Conservation (phyloP, 1,140 invertebrate species). For the Apolygus lucorum region DNA sequence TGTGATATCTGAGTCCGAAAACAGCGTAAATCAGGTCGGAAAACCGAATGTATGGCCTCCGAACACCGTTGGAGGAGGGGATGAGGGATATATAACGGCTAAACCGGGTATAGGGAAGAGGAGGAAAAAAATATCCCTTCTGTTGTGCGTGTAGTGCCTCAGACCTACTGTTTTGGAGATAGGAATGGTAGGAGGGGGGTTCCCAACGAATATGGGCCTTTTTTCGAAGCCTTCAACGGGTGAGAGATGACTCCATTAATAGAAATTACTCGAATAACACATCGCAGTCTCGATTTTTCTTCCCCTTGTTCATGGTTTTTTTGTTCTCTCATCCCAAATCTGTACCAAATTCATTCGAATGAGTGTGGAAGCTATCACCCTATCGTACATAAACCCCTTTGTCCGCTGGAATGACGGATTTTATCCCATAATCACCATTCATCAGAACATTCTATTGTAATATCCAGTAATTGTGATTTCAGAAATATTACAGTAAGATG, state of each 20-base stretch:
- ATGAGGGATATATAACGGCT: neutral
- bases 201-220: neutral
- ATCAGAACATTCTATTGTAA: no score
- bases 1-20: neutral
- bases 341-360: no score
- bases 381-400: no score
- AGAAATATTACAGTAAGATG: no score
- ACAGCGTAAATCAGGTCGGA: slow-evolving; percentile 12
- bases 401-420: no score
- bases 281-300: neutral
- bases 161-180: neutral
- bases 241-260: slow-evolving; percentile 13
- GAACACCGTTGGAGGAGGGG: neutral
- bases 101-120: no score
- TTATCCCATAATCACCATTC: no score
- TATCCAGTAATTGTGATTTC: no score
- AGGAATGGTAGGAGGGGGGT: neutral
- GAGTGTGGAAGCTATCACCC: no score
- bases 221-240: neutral
- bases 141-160: neutral
- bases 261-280: slow-evolving; percentile 1
- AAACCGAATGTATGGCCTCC: slow-evolving; percentile 1
- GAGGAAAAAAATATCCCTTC: neutral
- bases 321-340: no score
- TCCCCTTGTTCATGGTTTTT: neutral